phyloP scores from a whole-genome alignment of 1,140 invertebrate species.

The Venturia canescens region DNA sequence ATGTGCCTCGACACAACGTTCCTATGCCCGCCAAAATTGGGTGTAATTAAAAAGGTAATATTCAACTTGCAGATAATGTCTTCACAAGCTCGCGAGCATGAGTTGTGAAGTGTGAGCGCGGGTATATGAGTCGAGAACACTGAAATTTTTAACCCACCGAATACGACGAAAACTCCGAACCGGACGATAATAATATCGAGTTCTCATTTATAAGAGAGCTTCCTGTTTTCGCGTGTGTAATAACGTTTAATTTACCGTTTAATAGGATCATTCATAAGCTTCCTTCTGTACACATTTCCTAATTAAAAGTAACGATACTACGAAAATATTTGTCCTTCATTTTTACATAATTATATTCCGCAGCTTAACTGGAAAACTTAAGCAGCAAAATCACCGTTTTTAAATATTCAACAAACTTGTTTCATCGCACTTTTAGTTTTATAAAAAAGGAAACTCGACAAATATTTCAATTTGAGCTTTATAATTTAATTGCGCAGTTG shows the following conservation, averaged over 20 bases:
- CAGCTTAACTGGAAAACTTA: no score
- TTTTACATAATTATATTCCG: no score
- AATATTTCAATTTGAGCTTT: no score
- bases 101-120: slow-evolving; percentile 4
- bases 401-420: no score
- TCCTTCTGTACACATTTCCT: not conserved
- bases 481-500: no score
- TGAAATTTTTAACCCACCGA: not conserved
- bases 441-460: no score
- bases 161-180: not conserved
- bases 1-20: not conserved
- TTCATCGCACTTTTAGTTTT: no score
- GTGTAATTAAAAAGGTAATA: slow-evolving; percentile 45
- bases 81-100: not conserved
- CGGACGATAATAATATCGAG: slow-evolving; percentile 48
- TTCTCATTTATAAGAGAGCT: slow-evolving; percentile 51
- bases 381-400: no score
- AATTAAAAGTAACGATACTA: no score
- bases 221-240: slow-evolving; percentile 39
- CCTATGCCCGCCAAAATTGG: not conserved
- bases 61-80: slow-evolving; percentile 24
- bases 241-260: slow-evolving; percentile 33
- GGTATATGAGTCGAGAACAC: not conserved
- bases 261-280: slow-evolving; percentile 50
- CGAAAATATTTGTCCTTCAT: no score